These are phyloP conservation scores for Centroberyx gerrardi DNA, from an alignment of 2,797 vertebrate species.

Conservation along the genomic window DNA sequence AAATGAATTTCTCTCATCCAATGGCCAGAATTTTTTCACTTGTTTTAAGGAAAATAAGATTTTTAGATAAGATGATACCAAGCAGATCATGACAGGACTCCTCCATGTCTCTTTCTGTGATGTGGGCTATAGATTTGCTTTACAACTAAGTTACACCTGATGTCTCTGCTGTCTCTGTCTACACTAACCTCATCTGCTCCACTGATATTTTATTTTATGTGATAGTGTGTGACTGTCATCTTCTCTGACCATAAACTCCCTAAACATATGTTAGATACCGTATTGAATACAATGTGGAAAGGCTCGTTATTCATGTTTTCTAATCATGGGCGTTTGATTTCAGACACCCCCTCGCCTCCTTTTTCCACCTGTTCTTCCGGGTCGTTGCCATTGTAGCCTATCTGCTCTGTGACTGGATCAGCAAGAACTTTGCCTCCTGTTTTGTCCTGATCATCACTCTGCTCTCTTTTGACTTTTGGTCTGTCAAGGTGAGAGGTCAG, in stretches of 20 bases:
- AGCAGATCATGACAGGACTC: too few relatives aligned
- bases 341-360: conserved; percentile 80
- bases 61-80: too few relatives aligned
- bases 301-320: not conserved
- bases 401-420: conserved; percentile 88
- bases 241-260: not conserved
- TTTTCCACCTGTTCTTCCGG: conserved; percentile 91
- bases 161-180: too few relatives aligned
- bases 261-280: too few relatives aligned
- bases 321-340: conserved; percentile 19
- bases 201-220: too few relatives aligned
- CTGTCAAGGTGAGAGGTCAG: conserved; percentile 87
- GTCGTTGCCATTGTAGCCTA: conserved; percentile 88
- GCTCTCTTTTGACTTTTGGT: conserved; percentile 92
- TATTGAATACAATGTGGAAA: not conserved
- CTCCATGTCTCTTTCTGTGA: not conserved
- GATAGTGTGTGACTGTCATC: not conserved
- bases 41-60: not conserved
- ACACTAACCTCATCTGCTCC: not conserved
- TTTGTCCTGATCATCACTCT: conserved; percentile 89
- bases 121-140: not conserved
- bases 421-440: conserved; percentile 88
- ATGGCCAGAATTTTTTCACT: not conserved
- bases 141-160: too few relatives aligned
- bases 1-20: not conserved